Evolutionary conservation across 2,797 vertebrate genomes (phyloP).

Genomic region (Pangasius djambal): DNA sequence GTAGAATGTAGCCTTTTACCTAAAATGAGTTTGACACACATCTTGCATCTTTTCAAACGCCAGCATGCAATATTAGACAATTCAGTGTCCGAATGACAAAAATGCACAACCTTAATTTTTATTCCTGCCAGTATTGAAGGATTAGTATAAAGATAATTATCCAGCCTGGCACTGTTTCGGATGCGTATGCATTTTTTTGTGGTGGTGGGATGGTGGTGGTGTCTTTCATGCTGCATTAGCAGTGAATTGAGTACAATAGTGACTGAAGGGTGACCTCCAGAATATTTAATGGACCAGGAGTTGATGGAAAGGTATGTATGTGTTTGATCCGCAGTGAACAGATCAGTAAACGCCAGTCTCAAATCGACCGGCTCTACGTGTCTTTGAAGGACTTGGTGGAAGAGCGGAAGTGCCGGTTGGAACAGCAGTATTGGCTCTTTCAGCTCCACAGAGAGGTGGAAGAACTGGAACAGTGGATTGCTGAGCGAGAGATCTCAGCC

Average conservation of each 20-base stretch:
- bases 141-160: neutral
- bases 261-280: neutral
- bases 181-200: neutral
- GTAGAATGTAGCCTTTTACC: neutral
- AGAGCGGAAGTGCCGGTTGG: conserved; percentile 86
- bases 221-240: neutral
- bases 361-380: conserved; percentile 94
- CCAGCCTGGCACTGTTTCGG: neutral
- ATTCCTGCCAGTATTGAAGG: neutral
- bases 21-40: neutral
- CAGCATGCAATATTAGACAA: neutral
- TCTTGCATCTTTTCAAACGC: neutral
- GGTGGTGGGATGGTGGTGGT: neutral
- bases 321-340: conserved; percentile 78
- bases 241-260: neutral
- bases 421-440: conserved; percentile 96
- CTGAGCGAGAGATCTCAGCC: conserved; percentile 91
- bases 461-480: conserved; percentile 96
- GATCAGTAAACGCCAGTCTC: conserved; percentile 93
- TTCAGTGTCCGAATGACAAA: neutral
- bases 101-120: neutral
- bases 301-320: neutral
- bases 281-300: neutral
- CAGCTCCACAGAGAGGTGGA: conserved; percentile 94
- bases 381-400: conserved; percentile 95